A percentile compares a stretch with the other conserved stretches of the same genome.
These are phyloP conservation scores for Drosophila lacicola DNA, from an alignment of 2,888 invertebrate species.

Conservation along the genomic window DNA sequence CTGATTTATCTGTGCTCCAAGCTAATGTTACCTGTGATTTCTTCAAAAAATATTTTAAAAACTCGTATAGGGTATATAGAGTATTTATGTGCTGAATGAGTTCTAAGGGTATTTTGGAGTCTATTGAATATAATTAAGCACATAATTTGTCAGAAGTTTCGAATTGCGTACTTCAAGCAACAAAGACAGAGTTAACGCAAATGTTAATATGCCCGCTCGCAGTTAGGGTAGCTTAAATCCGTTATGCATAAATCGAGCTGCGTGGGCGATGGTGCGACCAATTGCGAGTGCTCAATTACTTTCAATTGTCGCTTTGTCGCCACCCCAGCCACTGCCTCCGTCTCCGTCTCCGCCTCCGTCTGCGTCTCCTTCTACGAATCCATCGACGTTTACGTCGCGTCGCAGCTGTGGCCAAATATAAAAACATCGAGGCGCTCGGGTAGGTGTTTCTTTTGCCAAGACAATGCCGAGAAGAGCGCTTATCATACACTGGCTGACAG, in stretches of 20 bases:
- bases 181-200: not conserved
- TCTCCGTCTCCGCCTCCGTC: not conserved
- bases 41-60: no score
- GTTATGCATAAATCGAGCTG: constrained; percentile 61
- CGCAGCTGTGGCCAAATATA: constrained; percentile 46
- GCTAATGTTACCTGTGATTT: no score
- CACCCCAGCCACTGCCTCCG: constrained; percentile 8
- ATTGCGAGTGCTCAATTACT: constrained; percentile 44
- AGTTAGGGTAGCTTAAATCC: constrained; percentile 41
- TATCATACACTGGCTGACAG: constrained; percentile 24
- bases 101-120: no score
- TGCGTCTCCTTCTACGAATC: constrained; percentile 2
- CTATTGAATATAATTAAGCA: no score
- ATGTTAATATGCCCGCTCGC: not conserved
- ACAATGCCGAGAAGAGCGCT: constrained; percentile 56
- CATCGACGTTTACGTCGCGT: not conserved
- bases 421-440: constrained; percentile 52
- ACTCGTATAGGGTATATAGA: no score
- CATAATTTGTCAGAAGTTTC: no score
- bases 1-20: no score
- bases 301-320: constrained; percentile 56
- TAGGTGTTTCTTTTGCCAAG: constrained; percentile 61
- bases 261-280: constrained; percentile 54
- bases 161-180: no score
- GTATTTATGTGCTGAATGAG: no score